phyloP scores from a whole-genome alignment of 1,140 invertebrate genomes.

The Belonocnema kinseyi region DNA sequence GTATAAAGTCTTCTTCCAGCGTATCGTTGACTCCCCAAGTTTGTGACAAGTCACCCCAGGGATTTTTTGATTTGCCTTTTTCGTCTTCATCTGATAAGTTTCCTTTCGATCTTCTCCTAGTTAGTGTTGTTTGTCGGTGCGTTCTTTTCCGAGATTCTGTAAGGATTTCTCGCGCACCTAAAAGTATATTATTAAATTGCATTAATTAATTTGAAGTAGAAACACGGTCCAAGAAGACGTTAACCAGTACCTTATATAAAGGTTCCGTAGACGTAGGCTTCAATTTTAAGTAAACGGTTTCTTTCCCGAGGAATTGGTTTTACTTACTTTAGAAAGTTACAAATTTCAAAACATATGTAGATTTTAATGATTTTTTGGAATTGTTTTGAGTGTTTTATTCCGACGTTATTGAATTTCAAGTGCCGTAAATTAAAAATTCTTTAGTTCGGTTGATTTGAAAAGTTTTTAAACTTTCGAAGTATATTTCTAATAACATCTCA shows the following conservation, averaged over 20 bases:
- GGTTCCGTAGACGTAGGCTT: neutral
- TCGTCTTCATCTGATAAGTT: slow-evolving; percentile 64
- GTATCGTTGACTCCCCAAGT: slow-evolving; percentile 82
- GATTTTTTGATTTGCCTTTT: slow-evolving; percentile 77
- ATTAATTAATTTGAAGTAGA: neutral
- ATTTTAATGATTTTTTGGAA: too few relatives aligned
- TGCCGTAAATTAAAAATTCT: too few relatives aligned
- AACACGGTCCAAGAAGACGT: neutral
- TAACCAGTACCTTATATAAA: neutral
- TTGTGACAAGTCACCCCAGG: slow-evolving; percentile 83
- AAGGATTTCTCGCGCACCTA: slow-evolving; percentile 76
- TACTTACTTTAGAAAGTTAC: too few relatives aligned
- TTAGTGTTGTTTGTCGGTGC: slow-evolving; percentile 62
- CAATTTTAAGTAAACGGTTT: too few relatives aligned
- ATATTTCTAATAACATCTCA: too few relatives aligned
- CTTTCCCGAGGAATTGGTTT: too few relatives aligned
- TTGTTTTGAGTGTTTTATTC: too few relatives aligned
- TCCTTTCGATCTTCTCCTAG: slow-evolving; percentile 43
- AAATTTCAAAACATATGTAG: too few relatives aligned
- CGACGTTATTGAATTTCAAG: too few relatives aligned
- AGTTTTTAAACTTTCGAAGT: too few relatives aligned
- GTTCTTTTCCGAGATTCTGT: slow-evolving; percentile 75
- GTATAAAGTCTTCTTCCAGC: slow-evolving; percentile 76
- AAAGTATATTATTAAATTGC: slow-evolving; percentile 41
- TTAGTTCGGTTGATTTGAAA: too few relatives aligned